These are phyloP conservation scores for Achlya flavicornis DNA, from an alignment of 2,888 invertebrate genomes.

Conservation along the genomic window DNA sequence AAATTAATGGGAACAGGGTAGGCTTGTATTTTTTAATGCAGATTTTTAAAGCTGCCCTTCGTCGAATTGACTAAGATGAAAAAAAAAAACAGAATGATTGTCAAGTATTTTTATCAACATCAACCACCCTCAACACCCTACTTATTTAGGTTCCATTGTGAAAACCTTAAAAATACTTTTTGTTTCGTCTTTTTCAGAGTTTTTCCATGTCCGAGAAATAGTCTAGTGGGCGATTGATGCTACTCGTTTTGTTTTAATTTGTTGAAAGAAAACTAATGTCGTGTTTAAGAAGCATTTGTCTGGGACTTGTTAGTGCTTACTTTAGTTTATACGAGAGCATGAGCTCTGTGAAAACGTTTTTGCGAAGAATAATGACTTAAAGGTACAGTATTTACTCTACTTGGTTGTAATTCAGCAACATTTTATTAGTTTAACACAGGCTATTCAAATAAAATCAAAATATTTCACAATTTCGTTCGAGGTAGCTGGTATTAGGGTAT, in stretches of 20 bases:
- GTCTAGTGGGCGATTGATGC: neutral
- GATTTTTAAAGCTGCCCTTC: no score
- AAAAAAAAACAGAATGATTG: no score
- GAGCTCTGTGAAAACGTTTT: neutral
- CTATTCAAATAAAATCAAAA: no score
- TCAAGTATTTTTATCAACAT: no score
- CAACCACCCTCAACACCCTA: neutral
- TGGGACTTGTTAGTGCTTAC: neutral
- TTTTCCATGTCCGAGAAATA: neutral
- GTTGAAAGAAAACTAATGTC: constrained; percentile 4
- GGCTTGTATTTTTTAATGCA: no score
- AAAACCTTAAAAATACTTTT: neutral
- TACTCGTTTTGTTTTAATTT: constrained; percentile 6
- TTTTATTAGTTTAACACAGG: no score
- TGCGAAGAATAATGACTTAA: neutral
- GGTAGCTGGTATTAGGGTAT: no score
- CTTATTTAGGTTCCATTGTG: neutral
- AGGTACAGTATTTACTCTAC: neutral
- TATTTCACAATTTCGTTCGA: no score
- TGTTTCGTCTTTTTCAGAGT: neutral
- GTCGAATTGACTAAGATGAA: no score
- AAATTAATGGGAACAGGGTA: no score
- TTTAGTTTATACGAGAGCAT: neutral
- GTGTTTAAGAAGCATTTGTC: neutral
- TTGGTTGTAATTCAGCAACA: no score